These are phyloP conservation scores for Macrophya annulata DNA, from an alignment of 2,888 invertebrate genomes.

Conservation along the genomic window DNA sequence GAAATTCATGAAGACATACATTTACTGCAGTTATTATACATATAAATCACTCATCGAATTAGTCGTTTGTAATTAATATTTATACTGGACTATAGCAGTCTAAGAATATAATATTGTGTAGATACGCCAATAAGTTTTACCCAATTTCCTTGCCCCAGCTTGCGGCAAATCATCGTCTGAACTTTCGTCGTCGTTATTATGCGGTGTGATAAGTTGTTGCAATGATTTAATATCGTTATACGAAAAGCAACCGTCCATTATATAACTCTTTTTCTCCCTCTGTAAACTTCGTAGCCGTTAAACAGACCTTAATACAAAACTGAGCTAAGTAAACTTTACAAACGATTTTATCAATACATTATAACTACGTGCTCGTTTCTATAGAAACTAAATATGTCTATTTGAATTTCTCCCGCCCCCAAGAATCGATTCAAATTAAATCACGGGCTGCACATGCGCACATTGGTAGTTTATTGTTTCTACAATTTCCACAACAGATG, in stretches of 20 bases:
- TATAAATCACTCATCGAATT: background rate
- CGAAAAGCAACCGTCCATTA: constrained; percentile 72
- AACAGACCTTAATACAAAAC: background rate
- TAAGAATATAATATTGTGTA: background rate
- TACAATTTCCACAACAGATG: background rate
- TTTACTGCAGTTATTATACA: background rate
- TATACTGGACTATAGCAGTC: background rate
- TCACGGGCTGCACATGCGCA: background rate
- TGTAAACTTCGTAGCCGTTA: background rate
- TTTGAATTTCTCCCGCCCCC: constrained; percentile 38
- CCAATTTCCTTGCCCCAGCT: constrained; percentile 70
- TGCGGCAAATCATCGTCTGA: constrained; percentile 74
- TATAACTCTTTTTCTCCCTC: constrained; percentile 16
- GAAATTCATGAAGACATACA: background rate
- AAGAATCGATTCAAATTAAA: constrained; percentile 3
- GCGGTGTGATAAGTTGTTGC: constrained; percentile 70
- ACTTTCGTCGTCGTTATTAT: constrained; percentile 70
- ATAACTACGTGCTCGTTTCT: background rate
- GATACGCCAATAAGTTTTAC: constrained; percentile 63
- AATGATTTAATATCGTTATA: constrained; percentile 72
- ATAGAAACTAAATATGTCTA: constrained; percentile 25
- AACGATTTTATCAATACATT: constrained; percentile 36
- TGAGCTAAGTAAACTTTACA: background rate
- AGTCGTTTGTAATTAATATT: background rate
- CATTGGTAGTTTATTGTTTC: background rate